Conservation (phyloP, 2,113 vertebrate genomes). For the Procavia capensis region DNA sequence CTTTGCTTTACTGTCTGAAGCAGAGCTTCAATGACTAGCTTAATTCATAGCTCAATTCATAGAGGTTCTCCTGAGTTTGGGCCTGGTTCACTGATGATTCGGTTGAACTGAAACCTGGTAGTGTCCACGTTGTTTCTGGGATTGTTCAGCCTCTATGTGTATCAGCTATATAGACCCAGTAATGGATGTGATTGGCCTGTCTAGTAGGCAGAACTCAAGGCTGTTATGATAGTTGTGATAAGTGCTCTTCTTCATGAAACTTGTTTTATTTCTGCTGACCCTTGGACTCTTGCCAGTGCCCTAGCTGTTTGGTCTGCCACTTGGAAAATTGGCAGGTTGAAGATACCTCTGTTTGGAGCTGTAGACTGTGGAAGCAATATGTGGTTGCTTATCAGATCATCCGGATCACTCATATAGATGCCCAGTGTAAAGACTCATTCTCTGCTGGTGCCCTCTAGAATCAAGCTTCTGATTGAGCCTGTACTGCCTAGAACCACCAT, state of each 20-base stretch:
- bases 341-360: constrained; percentile 49
- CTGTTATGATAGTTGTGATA: background rate
- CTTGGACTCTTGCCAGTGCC: background rate
- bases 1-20: background rate
- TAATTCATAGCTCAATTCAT: background rate
- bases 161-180: background rate
- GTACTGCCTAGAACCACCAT: background rate
- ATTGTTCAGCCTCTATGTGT: background rate
- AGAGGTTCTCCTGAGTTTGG: constrained; percentile 27
- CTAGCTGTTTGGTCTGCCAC: constrained; percentile 34
- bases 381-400: constrained; percentile 20
- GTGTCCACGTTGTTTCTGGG: background rate
- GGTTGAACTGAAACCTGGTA: constrained; percentile 29
- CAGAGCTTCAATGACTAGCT: constrained; percentile 11
- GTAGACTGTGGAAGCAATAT: constrained; percentile 49
- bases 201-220: constrained; percentile 30
- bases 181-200: constrained; percentile 39
- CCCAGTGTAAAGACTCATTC: background rate
- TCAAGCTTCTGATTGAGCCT: constrained; percentile 33
- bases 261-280: constrained; percentile 32
- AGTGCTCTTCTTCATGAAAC: constrained; percentile 19
- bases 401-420: constrained; percentile 34
- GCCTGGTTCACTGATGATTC: constrained; percentile 16
- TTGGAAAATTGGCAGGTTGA: constrained; percentile 60
- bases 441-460: constrained; percentile 32